A percentile compares a stretch with the other conserved stretches of the same genome.
phyloP scores from a whole-genome alignment of 2,113 vertebrate species.

The Talpa occidentalis region DNA sequence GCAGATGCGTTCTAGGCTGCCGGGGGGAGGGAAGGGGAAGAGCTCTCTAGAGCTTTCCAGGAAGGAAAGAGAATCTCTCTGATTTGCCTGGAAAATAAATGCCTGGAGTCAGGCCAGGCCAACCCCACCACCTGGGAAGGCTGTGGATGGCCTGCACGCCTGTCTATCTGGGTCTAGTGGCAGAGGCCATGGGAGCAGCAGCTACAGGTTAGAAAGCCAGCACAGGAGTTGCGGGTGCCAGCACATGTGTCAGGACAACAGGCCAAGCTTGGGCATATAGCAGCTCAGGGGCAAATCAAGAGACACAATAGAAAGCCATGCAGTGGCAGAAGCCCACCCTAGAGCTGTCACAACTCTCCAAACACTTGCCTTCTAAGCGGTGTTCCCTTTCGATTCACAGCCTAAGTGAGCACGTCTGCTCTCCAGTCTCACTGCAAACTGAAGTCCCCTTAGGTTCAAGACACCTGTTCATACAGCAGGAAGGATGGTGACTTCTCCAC shows the following conservation, averaged over 20 bases:
- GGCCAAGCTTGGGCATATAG: background rate
- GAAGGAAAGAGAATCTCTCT: background rate
- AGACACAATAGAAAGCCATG: background rate
- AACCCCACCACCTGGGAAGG: background rate
- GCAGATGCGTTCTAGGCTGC: background rate
- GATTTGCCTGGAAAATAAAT: background rate
- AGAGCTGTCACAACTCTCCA: background rate
- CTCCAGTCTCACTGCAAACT: slow-evolving; percentile 2
- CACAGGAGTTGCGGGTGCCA: background rate
- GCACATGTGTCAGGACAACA: background rate
- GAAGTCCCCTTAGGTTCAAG: background rate
- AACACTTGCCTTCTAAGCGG: background rate
- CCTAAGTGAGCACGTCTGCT: background rate
- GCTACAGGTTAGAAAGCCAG: background rate
- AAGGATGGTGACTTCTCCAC: background rate
- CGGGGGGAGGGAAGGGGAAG: background rate
- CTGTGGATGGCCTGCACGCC: background rate
- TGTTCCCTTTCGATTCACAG: background rate
- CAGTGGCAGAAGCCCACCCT: background rate
- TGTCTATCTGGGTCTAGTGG: background rate
- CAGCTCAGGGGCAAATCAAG: background rate
- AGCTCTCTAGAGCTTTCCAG: background rate
- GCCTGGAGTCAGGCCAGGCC: background rate
- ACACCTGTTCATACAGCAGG: background rate
- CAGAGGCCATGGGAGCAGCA: background rate